Percentiles rank a stretch among this genome's conserved stretches.
These are phyloP conservation scores for Lepus europaeus DNA, from an alignment of 2,113 vertebrate genomes.

Conservation along the genomic window DNA sequence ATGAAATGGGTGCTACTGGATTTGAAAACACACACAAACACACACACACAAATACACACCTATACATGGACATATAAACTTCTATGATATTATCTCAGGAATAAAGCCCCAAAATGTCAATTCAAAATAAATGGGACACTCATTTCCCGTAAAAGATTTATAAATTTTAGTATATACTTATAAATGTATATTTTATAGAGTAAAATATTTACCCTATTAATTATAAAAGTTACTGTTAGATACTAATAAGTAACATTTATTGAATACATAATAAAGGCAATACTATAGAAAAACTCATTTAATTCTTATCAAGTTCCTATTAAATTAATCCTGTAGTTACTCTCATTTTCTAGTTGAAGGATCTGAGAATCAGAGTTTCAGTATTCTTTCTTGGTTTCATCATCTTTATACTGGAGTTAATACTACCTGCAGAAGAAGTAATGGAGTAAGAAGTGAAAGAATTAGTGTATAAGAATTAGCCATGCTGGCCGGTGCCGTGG, in stretches of 20 bases:
- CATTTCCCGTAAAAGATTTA: not conserved
- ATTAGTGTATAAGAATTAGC: not conserved
- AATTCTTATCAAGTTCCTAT: not conserved
- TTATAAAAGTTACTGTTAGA: not conserved
- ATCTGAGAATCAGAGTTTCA: not conserved
- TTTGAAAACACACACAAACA: constrained; percentile 11
- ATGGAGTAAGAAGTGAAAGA: not conserved
- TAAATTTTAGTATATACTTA: not conserved
- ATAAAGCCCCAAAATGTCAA: not conserved
- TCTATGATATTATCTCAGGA: not conserved
- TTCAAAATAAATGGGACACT: not conserved
- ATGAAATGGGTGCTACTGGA: constrained; percentile 4
- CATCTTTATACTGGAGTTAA: not conserved
- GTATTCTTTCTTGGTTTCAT: constrained; percentile 5
- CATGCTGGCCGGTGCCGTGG: too few relatives aligned
- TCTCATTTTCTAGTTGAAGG: not conserved
- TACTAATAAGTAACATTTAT: constrained; percentile 1
- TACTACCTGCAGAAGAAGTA: not conserved
- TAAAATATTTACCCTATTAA: not conserved
- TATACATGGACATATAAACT: not conserved
- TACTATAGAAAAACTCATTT: constrained; percentile 11
- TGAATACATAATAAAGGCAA: not conserved
- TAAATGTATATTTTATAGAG: not conserved
- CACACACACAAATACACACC: not conserved
- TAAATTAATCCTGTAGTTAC: not conserved